Conservation (phyloP, 2,888 invertebrate genomes). For the Chloroclystis v-ata region DNA sequence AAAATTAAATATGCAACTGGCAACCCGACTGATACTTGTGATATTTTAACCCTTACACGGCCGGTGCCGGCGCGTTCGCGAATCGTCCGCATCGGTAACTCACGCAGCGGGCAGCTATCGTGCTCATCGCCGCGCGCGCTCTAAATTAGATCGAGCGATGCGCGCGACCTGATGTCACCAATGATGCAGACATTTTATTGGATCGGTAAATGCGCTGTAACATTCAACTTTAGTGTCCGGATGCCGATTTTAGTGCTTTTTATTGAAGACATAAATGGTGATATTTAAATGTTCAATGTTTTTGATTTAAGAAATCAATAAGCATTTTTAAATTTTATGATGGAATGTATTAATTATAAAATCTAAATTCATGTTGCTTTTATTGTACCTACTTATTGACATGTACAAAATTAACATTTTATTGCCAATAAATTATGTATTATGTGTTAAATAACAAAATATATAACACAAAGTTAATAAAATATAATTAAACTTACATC, state of each 20-base stretch:
- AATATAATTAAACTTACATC: too few relatives aligned
- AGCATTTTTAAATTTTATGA: too few relatives aligned
- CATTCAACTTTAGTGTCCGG: background rate
- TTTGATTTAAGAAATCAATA: too few relatives aligned
- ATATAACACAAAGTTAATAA: too few relatives aligned
- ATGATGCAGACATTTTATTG: slow-evolving; percentile 17
- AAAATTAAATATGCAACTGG: too few relatives aligned
- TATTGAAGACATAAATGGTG: background rate
- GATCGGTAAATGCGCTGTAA: slow-evolving; percentile 4
- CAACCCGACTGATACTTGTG: background rate
- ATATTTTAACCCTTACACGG: slow-evolving; percentile 4
- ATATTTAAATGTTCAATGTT: background rate
- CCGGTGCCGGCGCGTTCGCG: slow-evolving; percentile 7
- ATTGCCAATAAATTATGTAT: background rate
- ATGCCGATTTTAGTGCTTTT: background rate
- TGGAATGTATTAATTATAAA: too few relatives aligned
- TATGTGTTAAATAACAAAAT: too few relatives aligned
- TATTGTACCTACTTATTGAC: too few relatives aligned
- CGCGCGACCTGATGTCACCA: slow-evolving; percentile 19
- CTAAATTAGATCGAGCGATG: slow-evolving; percentile 48
- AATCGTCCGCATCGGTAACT: slow-evolving; percentile 39
- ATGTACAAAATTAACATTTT: too few relatives aligned
- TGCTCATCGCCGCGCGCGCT: slow-evolving; percentile 40
- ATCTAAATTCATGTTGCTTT: too few relatives aligned
- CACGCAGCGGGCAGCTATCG: slow-evolving; percentile 51